phyloP scores from a whole-genome alignment of 2,888 invertebrate species.

The Meteorus cinctellus region DNA sequence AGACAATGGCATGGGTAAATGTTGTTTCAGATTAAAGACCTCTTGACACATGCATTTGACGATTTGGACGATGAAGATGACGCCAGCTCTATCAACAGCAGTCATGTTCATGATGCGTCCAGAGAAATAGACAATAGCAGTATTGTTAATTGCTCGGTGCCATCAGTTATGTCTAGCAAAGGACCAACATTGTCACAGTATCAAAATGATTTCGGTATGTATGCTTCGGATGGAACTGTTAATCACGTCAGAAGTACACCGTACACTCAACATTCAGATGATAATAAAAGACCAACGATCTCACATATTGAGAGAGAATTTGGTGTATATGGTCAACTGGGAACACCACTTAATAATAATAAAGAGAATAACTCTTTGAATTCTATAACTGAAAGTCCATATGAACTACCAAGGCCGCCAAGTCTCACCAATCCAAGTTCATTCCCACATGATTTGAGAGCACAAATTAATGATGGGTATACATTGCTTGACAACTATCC shows the following conservation, averaged over 20 bases:
- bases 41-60: constrained; percentile 81
- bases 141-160: constrained; percentile 46
- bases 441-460: constrained; percentile 53
- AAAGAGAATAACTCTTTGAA: constrained; percentile 48
- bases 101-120: constrained; percentile 61
- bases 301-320: constrained; percentile 59
- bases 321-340: constrained; percentile 53
- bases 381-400: constrained; percentile 57
- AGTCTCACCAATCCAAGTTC: constrained; percentile 48
- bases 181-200: constrained; percentile 58
- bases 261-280: constrained; percentile 43
- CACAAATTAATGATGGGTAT: constrained; percentile 54
- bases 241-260: constrained; percentile 49
- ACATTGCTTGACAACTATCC: constrained; percentile 61
- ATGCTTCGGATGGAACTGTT: constrained; percentile 51
- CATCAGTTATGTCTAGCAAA: constrained; percentile 46
- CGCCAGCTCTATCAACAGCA: constrained; percentile 77
- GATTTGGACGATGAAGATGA: constrained; percentile 82
- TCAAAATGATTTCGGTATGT: constrained; percentile 61
- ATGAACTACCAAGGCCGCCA: constrained; percentile 59
- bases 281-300: constrained; percentile 53
- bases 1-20: background rate
- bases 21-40: constrained; percentile 77
- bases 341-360: constrained; percentile 56
- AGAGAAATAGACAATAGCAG: constrained; percentile 54